Evolutionary conservation across 2,113 vertebrate species (phyloP), one percentile per base, ranked within the genome.

Genomic region (Paracanthobrama guichenoti): DNA sequence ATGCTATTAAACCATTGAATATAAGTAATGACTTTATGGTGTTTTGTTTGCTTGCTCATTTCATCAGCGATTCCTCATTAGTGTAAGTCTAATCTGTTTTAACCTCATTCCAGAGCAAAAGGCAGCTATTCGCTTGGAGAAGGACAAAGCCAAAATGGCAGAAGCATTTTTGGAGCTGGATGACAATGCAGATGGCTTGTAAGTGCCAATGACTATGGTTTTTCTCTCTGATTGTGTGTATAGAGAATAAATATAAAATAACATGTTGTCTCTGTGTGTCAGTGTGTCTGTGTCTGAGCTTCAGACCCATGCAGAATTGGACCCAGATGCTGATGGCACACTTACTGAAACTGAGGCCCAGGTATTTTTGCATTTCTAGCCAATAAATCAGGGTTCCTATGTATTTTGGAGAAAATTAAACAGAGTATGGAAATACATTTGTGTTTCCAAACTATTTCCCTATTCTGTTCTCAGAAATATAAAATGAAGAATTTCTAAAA

Each of bases 111-210:
- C 92, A 97, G 97, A 96, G n/a, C 92, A 96, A 90, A 95, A 95
- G 89, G 94, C 93, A 2, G 81, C 88, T 1, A 89, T 94, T 75
- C 93, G 83, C 20, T 88, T 87, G 9, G 93, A 94, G 84, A 93
- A 91, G 83, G 96, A 97, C 77, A 94, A 92, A 64, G 92, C 91
- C 80, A 92, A 85, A 89, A 95, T 95, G 64, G 88, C 89, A 59
- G 91, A 90, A 0, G 94, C 94, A 31, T 97, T 98, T 90, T 89
- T 94, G 73, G 95, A 97, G 83, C 92, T 97, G 80, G 97, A 98
- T 13, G 94, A 94, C 78, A 87, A 97, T 79, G 83, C 82, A 39
- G 96, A 98, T 64, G 96, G 96, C 77, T 67, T 90, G 97, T 97
- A 91, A 96, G 96, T 96, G 67, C 50, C 46, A 22, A 77, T 86